Conservation (phyloP, 2,888 invertebrate species). For the Ochlodes sylvanus region DNA sequence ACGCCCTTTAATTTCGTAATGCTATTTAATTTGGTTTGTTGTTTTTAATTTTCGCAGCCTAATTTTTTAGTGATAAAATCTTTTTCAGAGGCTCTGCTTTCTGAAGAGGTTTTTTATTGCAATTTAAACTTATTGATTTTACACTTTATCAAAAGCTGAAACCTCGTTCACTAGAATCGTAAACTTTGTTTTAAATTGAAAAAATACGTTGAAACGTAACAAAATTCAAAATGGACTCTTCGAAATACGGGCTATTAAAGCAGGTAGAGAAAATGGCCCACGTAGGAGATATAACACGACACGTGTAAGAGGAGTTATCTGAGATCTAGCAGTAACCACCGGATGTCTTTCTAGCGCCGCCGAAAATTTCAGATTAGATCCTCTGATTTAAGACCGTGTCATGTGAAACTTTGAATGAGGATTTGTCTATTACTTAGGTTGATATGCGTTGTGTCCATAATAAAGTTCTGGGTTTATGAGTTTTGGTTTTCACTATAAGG, state of each 20-base stretch:
- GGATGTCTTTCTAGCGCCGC: constrained; percentile 77
- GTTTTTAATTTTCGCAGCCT: constrained; percentile 37
- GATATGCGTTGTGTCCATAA: neutral
- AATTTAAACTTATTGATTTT: too few relatives aligned
- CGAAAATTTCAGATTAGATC: constrained; percentile 60
- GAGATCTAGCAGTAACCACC: constrained; percentile 66
- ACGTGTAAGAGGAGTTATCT: constrained; percentile 72
- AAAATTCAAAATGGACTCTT: constrained; percentile 27
- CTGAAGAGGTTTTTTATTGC: too few relatives aligned
- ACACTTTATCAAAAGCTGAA: too few relatives aligned
- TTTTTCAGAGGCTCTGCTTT: neutral
- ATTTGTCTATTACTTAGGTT: neutral
- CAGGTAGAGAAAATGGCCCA: constrained; percentile 51
- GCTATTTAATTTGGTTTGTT: constrained; percentile 64
- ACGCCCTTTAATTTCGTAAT: constrained; percentile 78
- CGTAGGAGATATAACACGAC: constrained; percentile 71
- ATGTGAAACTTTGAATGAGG: constrained; percentile 44
- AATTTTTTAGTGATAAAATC: constrained; percentile 36
- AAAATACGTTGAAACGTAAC: neutral
- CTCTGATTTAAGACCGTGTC: constrained; percentile 46
- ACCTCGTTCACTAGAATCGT: neutral
- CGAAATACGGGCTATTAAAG: constrained; percentile 43
- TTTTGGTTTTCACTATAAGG: too few relatives aligned
- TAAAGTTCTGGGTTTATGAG: too few relatives aligned
- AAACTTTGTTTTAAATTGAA: neutral